Conservation (phyloP, 2,797 vertebrate species). For the Diceros bicornis region DNA sequence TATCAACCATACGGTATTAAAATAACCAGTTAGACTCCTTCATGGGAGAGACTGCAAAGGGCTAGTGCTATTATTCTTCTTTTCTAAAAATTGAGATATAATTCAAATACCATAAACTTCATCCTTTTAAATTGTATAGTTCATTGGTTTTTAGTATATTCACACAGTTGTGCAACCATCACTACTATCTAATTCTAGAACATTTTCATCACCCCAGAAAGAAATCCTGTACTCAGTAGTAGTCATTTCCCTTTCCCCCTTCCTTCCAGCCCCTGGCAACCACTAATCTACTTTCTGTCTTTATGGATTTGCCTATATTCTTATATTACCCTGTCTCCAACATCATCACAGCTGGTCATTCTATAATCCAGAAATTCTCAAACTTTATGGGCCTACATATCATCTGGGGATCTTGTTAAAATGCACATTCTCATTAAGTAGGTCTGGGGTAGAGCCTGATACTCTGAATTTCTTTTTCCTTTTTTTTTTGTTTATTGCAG, state of each 20-base stretch:
- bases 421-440: not conserved
- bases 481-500: no score
- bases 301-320: not conserved
- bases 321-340: not conserved
- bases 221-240: not conserved
- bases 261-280: not conserved
- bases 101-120: not conserved
- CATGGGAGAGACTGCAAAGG: not conserved
- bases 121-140: not conserved
- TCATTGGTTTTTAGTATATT: not conserved
- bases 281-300: not conserved
- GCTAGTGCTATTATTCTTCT: not conserved
- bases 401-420: not conserved
- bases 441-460: not conserved
- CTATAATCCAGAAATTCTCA: not conserved
- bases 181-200: not conserved
- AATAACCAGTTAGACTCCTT: not conserved
- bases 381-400: not conserved
- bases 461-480: not conserved
- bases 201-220: not conserved
- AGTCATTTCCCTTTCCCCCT: not conserved
- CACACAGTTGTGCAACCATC: not conserved
- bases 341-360: not conserved
- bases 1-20: not conserved
- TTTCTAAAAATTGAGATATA: constrained; percentile 32